Base-by-base conservation (phyloP, 2,888 invertebrate species). In the Thalpophila matura region DNA sequence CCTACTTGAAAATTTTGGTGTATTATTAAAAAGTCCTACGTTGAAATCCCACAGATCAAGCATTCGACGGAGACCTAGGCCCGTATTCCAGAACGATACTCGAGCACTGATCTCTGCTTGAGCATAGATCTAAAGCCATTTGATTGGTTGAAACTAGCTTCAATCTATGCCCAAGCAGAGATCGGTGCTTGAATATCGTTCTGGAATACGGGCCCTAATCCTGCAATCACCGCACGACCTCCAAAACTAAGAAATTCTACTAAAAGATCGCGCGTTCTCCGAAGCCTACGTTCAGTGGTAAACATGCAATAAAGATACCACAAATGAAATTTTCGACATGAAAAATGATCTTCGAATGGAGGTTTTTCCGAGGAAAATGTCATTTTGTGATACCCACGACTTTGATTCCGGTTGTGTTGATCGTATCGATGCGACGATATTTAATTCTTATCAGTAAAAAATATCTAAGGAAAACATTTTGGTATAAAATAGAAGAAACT, bases 301-400 rank as follows among this genome's bases (percentile, higher is more conserved):
- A 64, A 43, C 24, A 49, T 31, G 16, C 33, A 27, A 49, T 35
- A 50, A 38, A 57, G 58, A 57, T 55, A 59, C 24, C 24, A n/a
- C 27, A 59, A 65, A 60, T 31, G 45, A 74, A 43, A 38, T 31
- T 47, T 47, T 31, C 40, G 16, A 46, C 40, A 42, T 56, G 50
- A 67, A 45, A 68, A 56, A 43, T 45, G 49, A 10, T 29, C 22
- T 40, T 49, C 16, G 10, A 70, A 56, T 58, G 59, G 62, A 51
- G 58, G 49, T 46, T 9, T 24, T 51, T 50, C 24, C 74, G 42
- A 33, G 10, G 35, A 59, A 66, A 67, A 54, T 54, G 37, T 47
- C 42, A 55, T 53, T 53, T 50, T 20, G 50, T 33, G 46, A 46
- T 31, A 53, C 14, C 14, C 31, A n/a, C 7, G 38, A 33, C 14